These are phyloP conservation scores for Gorsachius goisagi DNA, from an alignment of 2,113 vertebrate genomes.

Conservation along the genomic window DNA sequence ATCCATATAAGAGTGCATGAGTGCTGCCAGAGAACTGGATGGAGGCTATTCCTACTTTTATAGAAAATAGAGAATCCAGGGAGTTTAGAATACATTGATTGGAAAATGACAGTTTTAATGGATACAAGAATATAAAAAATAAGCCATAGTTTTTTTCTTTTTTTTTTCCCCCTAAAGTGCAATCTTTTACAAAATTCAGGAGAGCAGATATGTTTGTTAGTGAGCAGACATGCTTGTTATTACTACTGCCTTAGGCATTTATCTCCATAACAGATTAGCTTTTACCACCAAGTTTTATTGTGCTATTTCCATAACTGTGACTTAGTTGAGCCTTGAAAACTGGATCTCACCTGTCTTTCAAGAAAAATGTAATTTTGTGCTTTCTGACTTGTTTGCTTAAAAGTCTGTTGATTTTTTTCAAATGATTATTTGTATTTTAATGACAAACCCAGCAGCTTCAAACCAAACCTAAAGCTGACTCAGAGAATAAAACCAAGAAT, in stretches of 20 bases:
- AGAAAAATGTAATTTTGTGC: neutral
- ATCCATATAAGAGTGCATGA: neutral
- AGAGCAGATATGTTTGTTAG: neutral
- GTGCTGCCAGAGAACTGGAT: neutral
- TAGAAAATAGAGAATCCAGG: neutral
- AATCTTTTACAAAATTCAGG: neutral
- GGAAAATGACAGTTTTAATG: neutral
- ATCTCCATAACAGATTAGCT: neutral
- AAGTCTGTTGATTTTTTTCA: neutral
- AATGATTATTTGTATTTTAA: neutral
- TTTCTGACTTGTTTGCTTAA: neutral
- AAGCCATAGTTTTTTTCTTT: neutral
- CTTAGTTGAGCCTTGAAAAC: neutral
- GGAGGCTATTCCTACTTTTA: neutral
- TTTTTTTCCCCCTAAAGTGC: neutral
- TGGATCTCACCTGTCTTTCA: constrained; percentile 3
- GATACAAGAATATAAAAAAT: neutral
- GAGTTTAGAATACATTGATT: neutral
- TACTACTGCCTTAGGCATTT: neutral
- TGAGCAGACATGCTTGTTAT: neutral
- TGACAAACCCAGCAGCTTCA: neutral
- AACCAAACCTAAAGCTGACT: neutral
- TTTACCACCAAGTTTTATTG: neutral
- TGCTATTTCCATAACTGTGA: neutral
- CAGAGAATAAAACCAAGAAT: neutral